A percentile compares a stretch with the other conserved stretches of the same genome.
phyloP scores from a whole-genome alignment of 2,888 invertebrate species.

The Orchesella flavescens region DNA sequence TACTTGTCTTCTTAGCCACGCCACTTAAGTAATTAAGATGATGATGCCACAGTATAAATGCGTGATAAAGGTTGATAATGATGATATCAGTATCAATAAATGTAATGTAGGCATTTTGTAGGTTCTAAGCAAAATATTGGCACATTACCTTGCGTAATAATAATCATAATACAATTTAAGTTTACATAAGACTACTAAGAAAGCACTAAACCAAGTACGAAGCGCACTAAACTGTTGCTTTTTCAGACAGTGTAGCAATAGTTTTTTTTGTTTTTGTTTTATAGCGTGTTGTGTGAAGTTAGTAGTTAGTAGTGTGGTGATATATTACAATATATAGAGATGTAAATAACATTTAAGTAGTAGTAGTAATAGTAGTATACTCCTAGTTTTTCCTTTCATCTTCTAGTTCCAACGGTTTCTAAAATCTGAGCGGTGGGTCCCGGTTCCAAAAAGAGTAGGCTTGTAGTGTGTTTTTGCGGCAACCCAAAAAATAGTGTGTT shows the following conservation, averaged over 20 bases:
- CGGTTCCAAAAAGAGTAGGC: slow-evolving; percentile 46
- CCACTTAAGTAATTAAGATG: too few species aligned
- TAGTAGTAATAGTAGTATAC: not conserved
- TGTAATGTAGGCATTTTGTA: not conserved
- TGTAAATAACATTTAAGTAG: not conserved
- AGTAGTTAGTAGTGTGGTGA: not conserved
- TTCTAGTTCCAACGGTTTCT: not conserved
- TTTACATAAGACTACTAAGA: slow-evolving; percentile 25
- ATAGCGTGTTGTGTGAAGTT: not conserved
- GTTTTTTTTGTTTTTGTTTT: not conserved
- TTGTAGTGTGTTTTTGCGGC: slow-evolving; percentile 21
- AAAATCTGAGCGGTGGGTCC: slow-evolving; percentile 62
- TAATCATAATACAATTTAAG: slow-evolving; percentile 6
- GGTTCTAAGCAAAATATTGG: slow-evolving; percentile 60
- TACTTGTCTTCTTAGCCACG: too few species aligned
- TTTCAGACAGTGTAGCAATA: slow-evolving; percentile 20
- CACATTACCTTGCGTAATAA: slow-evolving; percentile 59
- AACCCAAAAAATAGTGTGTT: slow-evolving; percentile 55
- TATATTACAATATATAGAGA: not conserved
- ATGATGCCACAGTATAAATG: too few species aligned
- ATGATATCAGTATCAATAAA: too few species aligned
- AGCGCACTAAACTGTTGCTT: slow-evolving; percentile 43
- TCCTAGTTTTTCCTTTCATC: not conserved
- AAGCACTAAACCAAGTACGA: slow-evolving; percentile 59
- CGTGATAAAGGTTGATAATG: too few species aligned